phyloP scores from a whole-genome alignment of 2,888 invertebrate species.

The Vanessa cardui region DNA sequence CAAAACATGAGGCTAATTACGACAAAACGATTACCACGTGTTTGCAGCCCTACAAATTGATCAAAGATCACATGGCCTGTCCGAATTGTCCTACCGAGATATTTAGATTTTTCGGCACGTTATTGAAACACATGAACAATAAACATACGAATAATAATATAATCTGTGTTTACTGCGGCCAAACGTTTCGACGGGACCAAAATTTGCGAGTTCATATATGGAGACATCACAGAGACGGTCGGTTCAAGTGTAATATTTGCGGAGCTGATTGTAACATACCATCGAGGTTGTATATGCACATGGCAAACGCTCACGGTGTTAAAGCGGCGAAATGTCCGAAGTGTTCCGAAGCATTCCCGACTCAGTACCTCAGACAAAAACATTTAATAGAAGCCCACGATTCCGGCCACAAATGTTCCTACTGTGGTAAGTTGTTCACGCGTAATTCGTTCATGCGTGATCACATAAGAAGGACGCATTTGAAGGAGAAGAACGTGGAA shows the following conservation, averaged over 20 bases:
- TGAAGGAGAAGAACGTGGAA: slow-evolving; percentile 74
- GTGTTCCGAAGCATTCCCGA: slow-evolving; percentile 74
- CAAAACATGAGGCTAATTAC: slow-evolving; percentile 68
- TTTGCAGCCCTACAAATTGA: slow-evolving; percentile 67
- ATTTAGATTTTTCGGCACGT: slow-evolving; percentile 73
- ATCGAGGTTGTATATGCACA: slow-evolving; percentile 74
- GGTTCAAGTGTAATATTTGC: slow-evolving; percentile 72
- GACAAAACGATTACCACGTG: slow-evolving; percentile 73
- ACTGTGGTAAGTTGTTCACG: slow-evolving; percentile 72
- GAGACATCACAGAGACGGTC: slow-evolving; percentile 71
- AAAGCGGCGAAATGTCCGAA: slow-evolving; percentile 74
- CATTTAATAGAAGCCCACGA: slow-evolving; percentile 81
- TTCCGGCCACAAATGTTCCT: slow-evolving; percentile 71
- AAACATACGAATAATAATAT: slow-evolving; percentile 75
- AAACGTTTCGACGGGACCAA: slow-evolving; percentile 72
- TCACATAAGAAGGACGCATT: slow-evolving; percentile 69
- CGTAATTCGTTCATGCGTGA: slow-evolving; percentile 71
- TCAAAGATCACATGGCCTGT: slow-evolving; percentile 72
- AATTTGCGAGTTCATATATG: slow-evolving; percentile 74
- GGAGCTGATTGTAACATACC: slow-evolving; percentile 73
- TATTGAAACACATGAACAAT: slow-evolving; percentile 73
- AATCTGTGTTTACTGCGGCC: slow-evolving; percentile 75
- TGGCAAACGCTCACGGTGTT: slow-evolving; percentile 73
- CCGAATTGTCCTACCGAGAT: slow-evolving; percentile 69
- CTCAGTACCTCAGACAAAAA: slow-evolving; percentile 77